Evolutionary conservation across 2,797 vertebrate species (phyloP).

Genomic region (Pampus argenteus): DNA sequence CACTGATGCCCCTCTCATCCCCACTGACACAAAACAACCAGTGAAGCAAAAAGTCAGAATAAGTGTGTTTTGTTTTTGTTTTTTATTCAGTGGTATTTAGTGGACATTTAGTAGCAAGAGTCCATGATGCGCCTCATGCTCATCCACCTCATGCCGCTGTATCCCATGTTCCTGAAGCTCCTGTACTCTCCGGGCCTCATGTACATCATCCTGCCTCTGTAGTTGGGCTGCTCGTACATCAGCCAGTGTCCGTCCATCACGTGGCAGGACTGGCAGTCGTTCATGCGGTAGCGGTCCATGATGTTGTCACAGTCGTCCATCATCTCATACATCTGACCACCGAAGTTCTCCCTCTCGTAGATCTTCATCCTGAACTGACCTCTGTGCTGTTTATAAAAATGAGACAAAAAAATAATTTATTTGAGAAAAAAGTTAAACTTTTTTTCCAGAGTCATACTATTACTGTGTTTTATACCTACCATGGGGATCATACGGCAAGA

Average conservation of each 20-base stretch:
- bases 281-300: constrained; percentile 71
- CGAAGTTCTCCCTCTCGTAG: constrained; percentile 81
- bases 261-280: constrained; percentile 71
- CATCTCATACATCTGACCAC: constrained; percentile 76
- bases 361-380: constrained; percentile 77
- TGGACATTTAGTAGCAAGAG: constrained; percentile 40
- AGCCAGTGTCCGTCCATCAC: constrained; percentile 81
- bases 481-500: constrained; percentile 76
- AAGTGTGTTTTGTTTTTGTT: constrained; percentile 8
- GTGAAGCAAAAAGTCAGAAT: constrained; percentile 6
- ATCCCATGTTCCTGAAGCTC: constrained; percentile 72
- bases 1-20: constrained; percentile 2
- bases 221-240: constrained; percentile 78
- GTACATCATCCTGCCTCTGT: constrained; percentile 77
- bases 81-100: constrained; percentile 7
- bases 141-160: constrained; percentile 43
- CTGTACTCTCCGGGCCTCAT: constrained; percentile 79
- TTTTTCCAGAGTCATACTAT: too few species aligned
- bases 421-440: too few species aligned
- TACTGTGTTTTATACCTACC: too few species aligned
- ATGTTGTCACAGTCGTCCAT: constrained; percentile 74
- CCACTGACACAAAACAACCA: constrained; percentile 16
- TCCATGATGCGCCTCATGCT: constrained; percentile 71
- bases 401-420: too few species aligned
- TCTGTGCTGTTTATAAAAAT: too few species aligned